phyloP scores from a whole-genome alignment of 1,140 invertebrate genomes.

The Drosophila lacteicornis region DNA sequence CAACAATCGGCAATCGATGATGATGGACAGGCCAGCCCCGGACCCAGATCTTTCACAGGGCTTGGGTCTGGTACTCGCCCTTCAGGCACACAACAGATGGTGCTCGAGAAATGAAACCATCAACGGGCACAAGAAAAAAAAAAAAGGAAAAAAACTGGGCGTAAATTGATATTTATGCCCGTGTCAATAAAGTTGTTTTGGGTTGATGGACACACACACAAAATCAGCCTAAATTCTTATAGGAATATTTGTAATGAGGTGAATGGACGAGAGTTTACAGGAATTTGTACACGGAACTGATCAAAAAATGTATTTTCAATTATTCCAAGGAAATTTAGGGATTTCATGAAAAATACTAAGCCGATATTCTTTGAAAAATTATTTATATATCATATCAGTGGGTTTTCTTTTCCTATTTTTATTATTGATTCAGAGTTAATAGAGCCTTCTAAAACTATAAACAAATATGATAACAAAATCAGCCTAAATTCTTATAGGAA shows the following conservation, averaged over 20 bases:
- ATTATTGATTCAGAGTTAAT: not conserved
- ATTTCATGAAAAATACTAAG: not conserved
- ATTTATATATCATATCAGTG: no score
- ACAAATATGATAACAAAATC: not conserved
- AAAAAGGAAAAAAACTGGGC: conserved; percentile 34
- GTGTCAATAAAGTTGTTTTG: conserved; percentile 51
- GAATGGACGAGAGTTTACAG: conserved; percentile 19
- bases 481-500: conserved; percentile 14
- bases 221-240: conserved; percentile 31
- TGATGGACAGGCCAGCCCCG: conserved; percentile 58
- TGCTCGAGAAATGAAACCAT: conserved; percentile 51
- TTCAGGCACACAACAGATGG: conserved; percentile 48
- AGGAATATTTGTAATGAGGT: conserved; percentile 41
- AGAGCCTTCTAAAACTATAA: not conserved
- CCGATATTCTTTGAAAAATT: not conserved
- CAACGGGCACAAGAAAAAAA: conserved; percentile 19
- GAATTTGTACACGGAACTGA: not conserved
- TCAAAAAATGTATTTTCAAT: not conserved
- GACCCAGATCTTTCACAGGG: conserved; percentile 19
- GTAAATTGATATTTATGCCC: conserved; percentile 66
- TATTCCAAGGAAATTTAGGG: not conserved
- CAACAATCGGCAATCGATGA: conserved; percentile 44
- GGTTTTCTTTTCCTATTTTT: no score
- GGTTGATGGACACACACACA: conserved; percentile 20
- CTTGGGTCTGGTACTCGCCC: conserved; percentile 26